Evolutionary conservation across 2,113 vertebrate genomes (phyloP).

Genomic region (Petroica traversi): DNA sequence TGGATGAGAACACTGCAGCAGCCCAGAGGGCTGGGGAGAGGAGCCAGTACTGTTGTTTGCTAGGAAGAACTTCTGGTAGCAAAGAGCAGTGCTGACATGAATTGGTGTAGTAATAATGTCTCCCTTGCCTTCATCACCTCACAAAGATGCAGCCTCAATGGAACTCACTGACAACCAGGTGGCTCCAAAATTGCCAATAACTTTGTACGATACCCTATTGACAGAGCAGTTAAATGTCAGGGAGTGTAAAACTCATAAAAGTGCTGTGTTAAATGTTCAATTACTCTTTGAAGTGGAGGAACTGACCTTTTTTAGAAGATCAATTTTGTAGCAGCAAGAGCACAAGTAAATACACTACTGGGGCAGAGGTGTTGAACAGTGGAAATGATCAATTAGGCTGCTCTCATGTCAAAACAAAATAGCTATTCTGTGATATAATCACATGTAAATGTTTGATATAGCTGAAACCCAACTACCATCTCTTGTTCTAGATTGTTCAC

Average conservation of each 20-base stretch:
- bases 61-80: background rate
- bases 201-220: background rate
- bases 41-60: background rate
- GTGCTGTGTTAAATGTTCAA: background rate
- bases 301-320: background rate
- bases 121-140: background rate
- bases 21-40: background rate
- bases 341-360: background rate
- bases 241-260: background rate
- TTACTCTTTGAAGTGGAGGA: background rate
- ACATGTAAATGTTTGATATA: background rate
- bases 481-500: background rate
- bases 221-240: background rate
- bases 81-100: background rate
- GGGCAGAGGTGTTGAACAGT: background rate
- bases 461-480: background rate
- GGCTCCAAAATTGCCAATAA: background rate
- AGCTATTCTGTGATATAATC: background rate
- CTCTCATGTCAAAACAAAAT: background rate
- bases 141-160: background rate
- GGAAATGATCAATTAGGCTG: background rate
- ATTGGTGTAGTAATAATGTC: accelerated
- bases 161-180: accelerated
- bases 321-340: background rate
- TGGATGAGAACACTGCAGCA: background rate